Conservation (phyloP, 1,140 invertebrate species). For the Neocloeon triangulifer region DNA sequence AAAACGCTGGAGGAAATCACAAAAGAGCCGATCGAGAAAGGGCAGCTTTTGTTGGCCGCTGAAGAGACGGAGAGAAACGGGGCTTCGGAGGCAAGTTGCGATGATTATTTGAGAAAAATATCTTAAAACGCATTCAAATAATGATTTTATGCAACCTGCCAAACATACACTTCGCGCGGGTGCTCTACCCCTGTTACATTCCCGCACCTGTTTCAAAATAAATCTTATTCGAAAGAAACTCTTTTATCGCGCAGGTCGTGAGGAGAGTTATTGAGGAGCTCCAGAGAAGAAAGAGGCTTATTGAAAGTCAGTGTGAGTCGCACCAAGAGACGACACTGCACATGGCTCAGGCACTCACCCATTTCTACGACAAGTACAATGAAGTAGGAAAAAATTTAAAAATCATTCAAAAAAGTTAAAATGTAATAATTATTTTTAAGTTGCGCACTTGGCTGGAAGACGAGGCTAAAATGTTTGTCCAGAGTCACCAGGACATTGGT, state of each 20-base stretch:
- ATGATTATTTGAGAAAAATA: too few relatives aligned
- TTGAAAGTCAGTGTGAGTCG: conserved; percentile 40
- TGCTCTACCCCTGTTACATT: background rate
- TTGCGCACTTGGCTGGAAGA: conserved; percentile 45
- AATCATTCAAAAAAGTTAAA: too few relatives aligned
- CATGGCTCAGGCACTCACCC: conserved; percentile 35
- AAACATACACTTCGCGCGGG: background rate
- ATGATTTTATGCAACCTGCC: too few relatives aligned
- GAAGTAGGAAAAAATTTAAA: conserved; percentile 23
- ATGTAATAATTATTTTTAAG: conserved; percentile 9
- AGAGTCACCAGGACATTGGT: conserved; percentile 53
- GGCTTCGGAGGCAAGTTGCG: too few relatives aligned
- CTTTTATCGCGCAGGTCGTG: conserved; percentile 23
- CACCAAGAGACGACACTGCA: conserved; percentile 48
- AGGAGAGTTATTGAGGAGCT: conserved; percentile 43
- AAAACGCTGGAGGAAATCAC: conserved; percentile 39
- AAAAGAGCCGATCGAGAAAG: conserved; percentile 33
- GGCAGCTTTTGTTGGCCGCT: conserved; percentile 48
- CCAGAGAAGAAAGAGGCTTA: conserved; percentile 42
- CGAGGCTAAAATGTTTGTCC: conserved; percentile 46
- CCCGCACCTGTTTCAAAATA: too few relatives aligned
- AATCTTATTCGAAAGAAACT: too few relatives aligned
- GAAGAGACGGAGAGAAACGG: conserved; percentile 32
- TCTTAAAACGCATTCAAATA: too few relatives aligned
- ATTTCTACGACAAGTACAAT: conserved; percentile 47